Evolutionary conservation across 2,797 vertebrate species (phyloP).

Genomic region (Lepus townsendii): DNA sequence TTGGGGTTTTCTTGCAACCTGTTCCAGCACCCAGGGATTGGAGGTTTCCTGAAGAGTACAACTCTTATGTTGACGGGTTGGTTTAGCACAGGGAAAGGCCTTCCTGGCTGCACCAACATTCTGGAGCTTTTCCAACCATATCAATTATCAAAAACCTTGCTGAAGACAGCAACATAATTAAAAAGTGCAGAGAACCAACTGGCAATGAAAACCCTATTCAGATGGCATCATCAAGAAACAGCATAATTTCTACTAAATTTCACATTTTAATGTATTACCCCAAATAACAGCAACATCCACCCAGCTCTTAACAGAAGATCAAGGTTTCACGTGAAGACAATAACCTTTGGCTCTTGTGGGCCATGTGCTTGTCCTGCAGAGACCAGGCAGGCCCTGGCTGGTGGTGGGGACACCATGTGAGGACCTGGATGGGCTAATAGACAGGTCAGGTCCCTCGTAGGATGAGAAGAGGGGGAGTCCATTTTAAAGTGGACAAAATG

Average conservation of each 20-base stretch:
- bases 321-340: neutral
- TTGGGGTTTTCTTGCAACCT: neutral
- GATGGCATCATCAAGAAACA: constrained; percentile 25
- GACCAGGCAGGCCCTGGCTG: rapidly evolving
- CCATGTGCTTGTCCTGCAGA: neutral
- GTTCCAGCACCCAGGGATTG: neutral
- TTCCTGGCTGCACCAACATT: neutral
- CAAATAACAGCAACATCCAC: neutral
- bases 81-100: neutral
- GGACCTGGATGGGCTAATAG: too few species aligned
- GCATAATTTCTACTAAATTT: constrained; percentile 21
- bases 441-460: too few species aligned
- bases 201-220: neutral
- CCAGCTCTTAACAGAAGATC: neutral
- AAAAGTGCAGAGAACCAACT: constrained; percentile 52
- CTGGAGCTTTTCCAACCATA: constrained; percentile 50
- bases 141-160: constrained; percentile 42
- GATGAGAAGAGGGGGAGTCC: too few species aligned
- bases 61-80: neutral
- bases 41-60: neutral
- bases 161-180: constrained; percentile 58
- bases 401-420: neutral
- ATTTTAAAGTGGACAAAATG: too few species aligned
- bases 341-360: neutral
- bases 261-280: neutral